phyloP scores from a whole-genome alignment of 1,140 invertebrate genomes.

The Sinella curviseta region DNA sequence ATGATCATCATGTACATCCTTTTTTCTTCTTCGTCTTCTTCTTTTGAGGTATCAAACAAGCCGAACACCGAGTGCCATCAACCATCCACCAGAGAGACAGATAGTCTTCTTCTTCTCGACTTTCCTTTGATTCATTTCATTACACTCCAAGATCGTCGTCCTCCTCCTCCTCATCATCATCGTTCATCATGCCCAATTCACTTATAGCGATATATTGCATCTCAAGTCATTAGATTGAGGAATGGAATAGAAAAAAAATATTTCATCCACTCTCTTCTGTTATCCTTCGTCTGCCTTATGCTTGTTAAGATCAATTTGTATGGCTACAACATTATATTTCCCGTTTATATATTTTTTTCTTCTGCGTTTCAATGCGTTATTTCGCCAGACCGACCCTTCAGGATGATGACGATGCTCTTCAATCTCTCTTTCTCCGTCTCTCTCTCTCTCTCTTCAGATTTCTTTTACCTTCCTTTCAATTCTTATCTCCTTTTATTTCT shows the following conservation, averaged over 20 bases:
- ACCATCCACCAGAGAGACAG: no score
- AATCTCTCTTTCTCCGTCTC: neutral
- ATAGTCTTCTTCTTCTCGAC: no score
- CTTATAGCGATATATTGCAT: neutral
- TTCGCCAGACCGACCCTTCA: neutral
- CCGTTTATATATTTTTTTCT: neutral
- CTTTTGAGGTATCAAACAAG: no score
- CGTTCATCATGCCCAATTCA: neutral
- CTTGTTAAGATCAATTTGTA: conserved; percentile 11
- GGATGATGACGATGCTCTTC: neutral
- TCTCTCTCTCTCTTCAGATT: neutral
- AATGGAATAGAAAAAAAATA: neutral
- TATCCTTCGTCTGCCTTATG: neutral
- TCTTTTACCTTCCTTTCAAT: neutral
- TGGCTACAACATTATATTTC: neutral
- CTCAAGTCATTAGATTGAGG: neutral
- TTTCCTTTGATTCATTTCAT: neutral
- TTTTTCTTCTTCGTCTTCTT: no score
- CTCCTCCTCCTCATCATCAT: neutral
- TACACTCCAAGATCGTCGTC: neutral
- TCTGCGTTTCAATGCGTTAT: neutral
- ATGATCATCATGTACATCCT: no score
- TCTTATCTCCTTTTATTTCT: neutral
- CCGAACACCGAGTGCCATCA: no score
- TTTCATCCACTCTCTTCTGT: no score